A percentile compares a stretch with the other conserved stretches of the same genome.
These are phyloP conservation scores for Phylloscopus whistleri DNA, from an alignment of 2,113 vertebrate genomes.

Conservation along the genomic window DNA sequence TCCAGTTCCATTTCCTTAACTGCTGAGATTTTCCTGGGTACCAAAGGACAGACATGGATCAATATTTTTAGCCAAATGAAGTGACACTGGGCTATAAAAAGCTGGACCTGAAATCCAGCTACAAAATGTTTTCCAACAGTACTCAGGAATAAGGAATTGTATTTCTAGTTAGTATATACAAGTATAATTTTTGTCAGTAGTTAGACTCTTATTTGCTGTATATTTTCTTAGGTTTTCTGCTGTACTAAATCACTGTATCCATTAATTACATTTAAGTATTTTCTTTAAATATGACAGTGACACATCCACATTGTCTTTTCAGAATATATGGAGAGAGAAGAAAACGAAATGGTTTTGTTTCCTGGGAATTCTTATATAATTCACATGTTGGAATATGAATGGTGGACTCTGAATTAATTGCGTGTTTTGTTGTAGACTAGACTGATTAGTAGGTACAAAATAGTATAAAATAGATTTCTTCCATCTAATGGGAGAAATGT, in stretches of 20 bases:
- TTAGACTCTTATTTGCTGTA: neutral
- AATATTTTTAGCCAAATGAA: neutral
- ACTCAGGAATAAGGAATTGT: neutral
- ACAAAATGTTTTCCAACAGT: neutral
- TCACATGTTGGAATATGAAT: neutral
- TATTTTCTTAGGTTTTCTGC: neutral
- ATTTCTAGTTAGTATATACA: neutral
- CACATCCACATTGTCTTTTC: neutral
- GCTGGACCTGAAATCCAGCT: neutral
- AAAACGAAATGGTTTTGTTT: neutral
- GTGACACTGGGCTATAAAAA: neutral
- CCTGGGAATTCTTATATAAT: neutral
- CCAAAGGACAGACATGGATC: neutral
- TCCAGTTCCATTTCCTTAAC: neutral
- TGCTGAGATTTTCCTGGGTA: neutral
- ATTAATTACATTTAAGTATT: neutral
- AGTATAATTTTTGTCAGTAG: neutral
- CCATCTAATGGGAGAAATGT: neutral
- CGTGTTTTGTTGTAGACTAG: neutral
- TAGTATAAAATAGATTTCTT: neutral
- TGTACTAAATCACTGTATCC: neutral
- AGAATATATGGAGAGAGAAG: neutral
- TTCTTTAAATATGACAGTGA: neutral
- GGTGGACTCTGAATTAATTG: neutral
- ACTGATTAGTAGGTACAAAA: neutral